Percentiles rank a stretch among this genome's conserved stretches.
Evolutionary conservation across 1,140 invertebrate genomes (phyloP).

Genomic region (Megathymus violae): DNA sequence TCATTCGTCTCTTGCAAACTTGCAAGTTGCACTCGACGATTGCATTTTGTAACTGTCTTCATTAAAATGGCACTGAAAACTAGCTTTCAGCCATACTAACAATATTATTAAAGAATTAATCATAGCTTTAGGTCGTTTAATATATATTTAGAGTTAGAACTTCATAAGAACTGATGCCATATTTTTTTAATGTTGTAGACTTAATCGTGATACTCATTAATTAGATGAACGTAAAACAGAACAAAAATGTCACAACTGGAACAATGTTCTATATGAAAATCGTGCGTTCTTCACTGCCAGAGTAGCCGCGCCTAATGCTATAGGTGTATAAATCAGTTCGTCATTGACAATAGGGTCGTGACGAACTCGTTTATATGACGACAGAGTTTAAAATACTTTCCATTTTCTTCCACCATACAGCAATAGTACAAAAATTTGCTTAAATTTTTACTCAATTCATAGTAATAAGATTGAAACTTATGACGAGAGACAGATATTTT

Average conservation of each 20-base stretch:
- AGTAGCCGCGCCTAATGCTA: background rate
- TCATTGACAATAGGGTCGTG: too few species aligned
- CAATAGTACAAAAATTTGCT: conserved; percentile 34
- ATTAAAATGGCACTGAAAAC: conserved; percentile 20
- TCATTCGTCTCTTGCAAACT: background rate
- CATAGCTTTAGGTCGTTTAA: conserved; percentile 53
- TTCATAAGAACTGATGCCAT: conserved; percentile 50
- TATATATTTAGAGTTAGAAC: conserved; percentile 51
- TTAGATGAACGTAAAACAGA: conserved; percentile 45
- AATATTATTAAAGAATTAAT: conserved; percentile 41
- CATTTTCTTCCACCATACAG: conserved; percentile 12
- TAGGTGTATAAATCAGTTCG: too few species aligned
- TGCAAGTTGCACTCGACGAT: background rate
- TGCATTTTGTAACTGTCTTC: conserved; percentile 22
- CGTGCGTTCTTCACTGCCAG: conserved; percentile 24
- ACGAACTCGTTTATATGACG: background rate
- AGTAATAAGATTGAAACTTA: conserved; percentile 29
- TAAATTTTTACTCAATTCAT: conserved; percentile 22
- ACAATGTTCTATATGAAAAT: conserved; percentile 44
- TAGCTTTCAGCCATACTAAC: conserved; percentile 41
- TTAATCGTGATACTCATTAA: conserved; percentile 53
- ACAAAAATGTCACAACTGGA: conserved; percentile 53
- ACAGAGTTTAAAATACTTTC: conserved; percentile 3
- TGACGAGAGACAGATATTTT: conserved; percentile 31
- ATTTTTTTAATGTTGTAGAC: conserved; percentile 41